These are phyloP conservation scores for Masticophis lateralis DNA, from an alignment of 2,797 vertebrate genomes.

Conservation along the genomic window DNA sequence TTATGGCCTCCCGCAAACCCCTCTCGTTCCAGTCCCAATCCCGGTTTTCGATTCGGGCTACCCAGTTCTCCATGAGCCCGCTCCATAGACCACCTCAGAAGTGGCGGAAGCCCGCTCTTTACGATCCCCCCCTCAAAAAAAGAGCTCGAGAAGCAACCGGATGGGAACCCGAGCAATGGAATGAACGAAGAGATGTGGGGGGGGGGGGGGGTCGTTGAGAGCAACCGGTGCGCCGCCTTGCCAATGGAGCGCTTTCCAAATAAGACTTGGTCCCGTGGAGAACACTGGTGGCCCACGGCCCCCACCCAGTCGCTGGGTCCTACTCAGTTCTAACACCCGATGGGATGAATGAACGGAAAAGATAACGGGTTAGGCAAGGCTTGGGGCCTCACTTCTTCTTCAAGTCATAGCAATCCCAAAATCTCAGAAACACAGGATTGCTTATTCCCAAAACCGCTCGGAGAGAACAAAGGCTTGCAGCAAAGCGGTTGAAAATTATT, in stretches of 20 bases:
- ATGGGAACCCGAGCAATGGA: background rate
- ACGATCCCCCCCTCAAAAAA: too few species aligned
- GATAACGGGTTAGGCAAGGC: background rate
- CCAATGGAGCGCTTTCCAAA: background rate
- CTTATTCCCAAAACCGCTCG: background rate
- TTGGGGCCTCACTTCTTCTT: background rate
- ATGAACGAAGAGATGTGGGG: background rate
- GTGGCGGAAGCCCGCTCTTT: background rate
- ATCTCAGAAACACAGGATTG: background rate
- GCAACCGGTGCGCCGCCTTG: background rate
- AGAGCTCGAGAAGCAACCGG: too few species aligned
- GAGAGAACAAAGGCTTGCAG: conserved; percentile 12
- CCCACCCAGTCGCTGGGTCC: background rate
- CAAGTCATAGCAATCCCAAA: background rate
- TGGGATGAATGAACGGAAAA: too few species aligned
- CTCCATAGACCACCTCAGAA: background rate
- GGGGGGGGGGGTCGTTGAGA: background rate
- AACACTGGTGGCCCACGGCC: background rate
- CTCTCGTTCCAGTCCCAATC: background rate
- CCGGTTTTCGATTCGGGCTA: background rate
- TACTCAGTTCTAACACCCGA: background rate
- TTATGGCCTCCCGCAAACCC: background rate
- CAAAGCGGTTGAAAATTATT: background rate
- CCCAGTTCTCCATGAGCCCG: background rate
- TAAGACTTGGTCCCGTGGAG: background rate